Evolutionary conservation across 2,113 vertebrate genomes (phyloP).

Genomic region (Myotis davidii): DNA sequence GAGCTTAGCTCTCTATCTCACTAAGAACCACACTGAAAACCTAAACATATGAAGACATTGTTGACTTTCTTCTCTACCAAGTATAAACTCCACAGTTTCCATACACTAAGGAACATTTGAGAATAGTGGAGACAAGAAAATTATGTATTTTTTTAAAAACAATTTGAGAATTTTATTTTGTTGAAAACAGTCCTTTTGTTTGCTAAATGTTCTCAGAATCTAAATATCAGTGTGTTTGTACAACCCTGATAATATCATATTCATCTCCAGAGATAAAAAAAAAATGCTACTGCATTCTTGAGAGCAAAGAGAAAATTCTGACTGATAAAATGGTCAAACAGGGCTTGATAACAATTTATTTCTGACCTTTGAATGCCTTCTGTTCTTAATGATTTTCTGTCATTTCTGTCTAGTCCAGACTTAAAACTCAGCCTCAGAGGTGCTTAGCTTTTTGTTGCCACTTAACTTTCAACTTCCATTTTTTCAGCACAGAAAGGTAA

Average conservation of each 20-base stretch:
- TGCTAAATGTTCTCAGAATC: conserved; percentile 43
- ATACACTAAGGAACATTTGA: not conserved
- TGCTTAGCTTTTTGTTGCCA: conserved; percentile 81
- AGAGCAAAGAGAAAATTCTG: conserved; percentile 82
- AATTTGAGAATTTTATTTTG: conserved; percentile 26
- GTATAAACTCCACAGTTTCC: not conserved
- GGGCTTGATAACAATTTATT: conserved; percentile 87
- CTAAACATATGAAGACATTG: not conserved
- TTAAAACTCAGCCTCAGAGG: conserved; percentile 73
- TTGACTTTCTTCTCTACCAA: not conserved
- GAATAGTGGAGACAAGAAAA: not conserved
- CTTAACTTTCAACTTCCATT: conserved; percentile 83
- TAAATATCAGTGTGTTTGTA: conserved; percentile 74
- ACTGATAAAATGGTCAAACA: conserved; percentile 86
- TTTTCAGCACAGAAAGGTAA: conserved; percentile 83
- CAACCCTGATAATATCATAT: conserved; percentile 74
- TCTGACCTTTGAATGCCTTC: conserved; percentile 87
- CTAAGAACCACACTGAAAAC: not conserved
- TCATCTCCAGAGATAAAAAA: conserved; percentile 65
- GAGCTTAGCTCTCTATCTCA: not conserved
- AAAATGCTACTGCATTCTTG: conserved; percentile 76
- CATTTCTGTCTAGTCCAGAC: conserved; percentile 82
- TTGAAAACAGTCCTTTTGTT: not conserved
- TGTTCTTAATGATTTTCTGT: conserved; percentile 87
- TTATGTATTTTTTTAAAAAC: not conserved